These are phyloP conservation scores for Epizoanthus stellaris DNA, from an alignment of 92 coral and sea anemone genomes.

Conservation along the genomic window DNA sequence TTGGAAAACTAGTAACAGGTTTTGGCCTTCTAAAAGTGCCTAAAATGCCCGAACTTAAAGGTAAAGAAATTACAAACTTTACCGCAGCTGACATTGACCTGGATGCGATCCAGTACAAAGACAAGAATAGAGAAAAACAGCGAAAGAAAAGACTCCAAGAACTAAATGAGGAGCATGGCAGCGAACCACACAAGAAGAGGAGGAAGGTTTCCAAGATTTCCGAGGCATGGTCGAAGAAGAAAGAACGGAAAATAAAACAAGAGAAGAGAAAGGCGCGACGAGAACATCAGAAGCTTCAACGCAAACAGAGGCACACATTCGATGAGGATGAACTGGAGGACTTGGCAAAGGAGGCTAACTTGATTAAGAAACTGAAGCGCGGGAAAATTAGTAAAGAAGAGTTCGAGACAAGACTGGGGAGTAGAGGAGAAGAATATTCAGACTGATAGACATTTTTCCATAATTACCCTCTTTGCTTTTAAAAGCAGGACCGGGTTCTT, in stretches of 20 bases:
- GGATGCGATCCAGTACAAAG: slow-evolving; percentile 69
- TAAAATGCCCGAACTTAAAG: slow-evolving; percentile 92
- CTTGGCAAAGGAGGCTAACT: slow-evolving; percentile 78
- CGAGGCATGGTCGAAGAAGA: slow-evolving; percentile 88
- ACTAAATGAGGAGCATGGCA: neutral
- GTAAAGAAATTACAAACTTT: slow-evolving; percentile 70
- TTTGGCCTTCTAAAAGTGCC: slow-evolving; percentile 94
- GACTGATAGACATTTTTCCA: neutral
- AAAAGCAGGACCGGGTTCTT: no score
- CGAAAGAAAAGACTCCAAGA: slow-evolving; percentile 70
- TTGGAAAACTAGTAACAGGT: slow-evolving; percentile 90
- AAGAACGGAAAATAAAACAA: slow-evolving; percentile 71
- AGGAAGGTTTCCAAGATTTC: slow-evolving; percentile 51
- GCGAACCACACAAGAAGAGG: slow-evolving; percentile 39
- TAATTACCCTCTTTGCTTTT: no score
- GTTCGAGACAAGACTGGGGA: slow-evolving; percentile 68
- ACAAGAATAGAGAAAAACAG: slow-evolving; percentile 87
- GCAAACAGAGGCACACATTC: slow-evolving; percentile 67
- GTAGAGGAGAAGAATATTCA: slow-evolving; percentile 54
- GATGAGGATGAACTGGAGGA: slow-evolving; percentile 87
- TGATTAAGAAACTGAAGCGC: slow-evolving; percentile 88
- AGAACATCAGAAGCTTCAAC: slow-evolving; percentile 60
- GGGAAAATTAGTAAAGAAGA: slow-evolving; percentile 86
- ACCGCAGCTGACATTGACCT: slow-evolving; percentile 74
- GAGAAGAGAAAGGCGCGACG: slow-evolving; percentile 81